phyloP scores from a whole-genome alignment of 2,113 vertebrate species.

The Heterochromis multidens region DNA sequence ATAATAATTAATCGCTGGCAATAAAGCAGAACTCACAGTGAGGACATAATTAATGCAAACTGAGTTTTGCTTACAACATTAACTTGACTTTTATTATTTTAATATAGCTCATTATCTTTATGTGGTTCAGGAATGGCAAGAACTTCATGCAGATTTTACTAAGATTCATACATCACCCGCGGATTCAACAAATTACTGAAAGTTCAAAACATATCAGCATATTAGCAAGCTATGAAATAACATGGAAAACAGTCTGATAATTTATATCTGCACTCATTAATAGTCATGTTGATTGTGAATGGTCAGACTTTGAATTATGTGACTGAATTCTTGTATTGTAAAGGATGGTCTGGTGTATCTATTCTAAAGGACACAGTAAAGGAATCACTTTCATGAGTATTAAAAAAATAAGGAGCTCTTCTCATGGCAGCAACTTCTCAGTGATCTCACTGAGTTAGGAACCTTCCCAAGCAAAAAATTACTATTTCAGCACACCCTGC shows the following conservation, averaged over 20 bases:
- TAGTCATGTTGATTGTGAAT: not conserved
- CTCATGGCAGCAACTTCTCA: not conserved
- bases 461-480: too few species aligned
- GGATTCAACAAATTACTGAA: not conserved
- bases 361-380: not conserved
- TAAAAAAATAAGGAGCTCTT: not conserved
- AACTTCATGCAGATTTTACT: not conserved
- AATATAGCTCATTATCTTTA: not conserved
- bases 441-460: not conserved
- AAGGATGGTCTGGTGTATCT: not conserved
- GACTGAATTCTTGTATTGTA: not conserved
- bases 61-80: not conserved
- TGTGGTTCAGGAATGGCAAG: not conserved
- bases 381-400: not conserved
- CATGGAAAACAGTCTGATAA: not conserved
- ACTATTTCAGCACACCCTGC: not conserved
- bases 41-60: not conserved
- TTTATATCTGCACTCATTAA: not conserved
- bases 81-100: not conserved
- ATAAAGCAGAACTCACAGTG: not conserved
- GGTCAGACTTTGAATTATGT: not conserved
- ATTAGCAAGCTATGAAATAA: not conserved
- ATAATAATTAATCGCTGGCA: not conserved
- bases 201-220: not conserved
- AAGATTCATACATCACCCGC: not conserved